These are phyloP conservation scores for Brachypalpus laphriformis DNA, from an alignment of 2,888 invertebrate genomes.

Conservation along the genomic window DNA sequence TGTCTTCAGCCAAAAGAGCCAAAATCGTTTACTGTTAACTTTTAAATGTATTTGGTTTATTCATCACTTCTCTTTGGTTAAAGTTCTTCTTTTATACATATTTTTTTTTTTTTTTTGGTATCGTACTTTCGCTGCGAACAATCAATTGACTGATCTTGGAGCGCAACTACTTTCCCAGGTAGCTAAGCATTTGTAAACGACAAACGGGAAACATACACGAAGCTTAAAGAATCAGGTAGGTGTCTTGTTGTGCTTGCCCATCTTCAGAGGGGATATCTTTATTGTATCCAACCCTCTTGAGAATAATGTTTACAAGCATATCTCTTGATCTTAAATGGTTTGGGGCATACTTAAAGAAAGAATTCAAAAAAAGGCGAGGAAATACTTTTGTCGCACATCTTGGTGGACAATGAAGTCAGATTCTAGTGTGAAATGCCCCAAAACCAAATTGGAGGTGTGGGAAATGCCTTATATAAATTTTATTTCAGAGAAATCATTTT, in stretches of 20 bases:
- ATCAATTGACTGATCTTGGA: conserved; percentile 45
- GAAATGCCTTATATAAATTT: neutral
- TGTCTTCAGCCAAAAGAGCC: neutral
- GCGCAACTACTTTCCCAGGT: conserved; percentile 50
- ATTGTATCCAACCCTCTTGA: conserved; percentile 13
- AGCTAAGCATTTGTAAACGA: neutral
- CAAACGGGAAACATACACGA: conserved; percentile 10
- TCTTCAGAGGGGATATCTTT: conserved; percentile 23
- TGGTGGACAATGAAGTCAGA: conserved; percentile 18
- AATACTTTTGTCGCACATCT: conserved; percentile 26
- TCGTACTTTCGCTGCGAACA: conserved; percentile 59
- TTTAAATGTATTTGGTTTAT: conserved; percentile 34
- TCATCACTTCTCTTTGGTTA: conserved; percentile 34
- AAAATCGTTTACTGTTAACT: conserved; percentile 27
- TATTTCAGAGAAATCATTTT: conserved; percentile 12
- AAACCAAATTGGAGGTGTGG: conserved; percentile 25
- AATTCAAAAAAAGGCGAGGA: conserved; percentile 3
- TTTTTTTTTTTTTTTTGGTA: conserved; percentile 10
- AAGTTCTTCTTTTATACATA: conserved; percentile 2
- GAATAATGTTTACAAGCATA: conserved; percentile 19
- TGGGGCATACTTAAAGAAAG: conserved; percentile 12
- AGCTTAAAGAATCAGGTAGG: conserved; percentile 10
- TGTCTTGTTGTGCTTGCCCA: conserved; percentile 29
- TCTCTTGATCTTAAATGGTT: conserved; percentile 39
- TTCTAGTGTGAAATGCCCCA: neutral